Percentiles rank a stretch among this genome's conserved stretches.
Evolutionary conservation across 2,113 vertebrate species (phyloP).

Genomic region (Tapirus terrestris): DNA sequence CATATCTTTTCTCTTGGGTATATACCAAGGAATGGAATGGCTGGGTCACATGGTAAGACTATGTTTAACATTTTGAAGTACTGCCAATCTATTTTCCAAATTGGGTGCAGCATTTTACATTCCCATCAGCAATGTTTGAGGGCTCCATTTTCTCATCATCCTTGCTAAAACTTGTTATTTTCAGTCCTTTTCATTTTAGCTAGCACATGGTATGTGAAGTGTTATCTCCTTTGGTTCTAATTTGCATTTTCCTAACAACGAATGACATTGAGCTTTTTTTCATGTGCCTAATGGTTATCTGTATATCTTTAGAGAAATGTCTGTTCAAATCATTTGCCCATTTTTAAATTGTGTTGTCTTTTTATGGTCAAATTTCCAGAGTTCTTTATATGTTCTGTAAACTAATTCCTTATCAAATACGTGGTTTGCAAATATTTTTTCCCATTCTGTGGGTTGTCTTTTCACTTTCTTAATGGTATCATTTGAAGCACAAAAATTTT

Average conservation of each 20-base stretch:
- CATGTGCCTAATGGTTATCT: background rate
- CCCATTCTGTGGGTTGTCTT: background rate
- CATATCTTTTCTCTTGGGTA: background rate
- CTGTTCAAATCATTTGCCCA: background rate
- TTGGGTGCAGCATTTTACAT: background rate
- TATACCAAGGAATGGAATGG: background rate
- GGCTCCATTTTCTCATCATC: background rate
- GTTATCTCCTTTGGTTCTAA: background rate
- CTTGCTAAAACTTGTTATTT: background rate
- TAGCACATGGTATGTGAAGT: background rate
- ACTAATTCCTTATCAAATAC: background rate
- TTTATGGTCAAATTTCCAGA: background rate
- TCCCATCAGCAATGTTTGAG: background rate
- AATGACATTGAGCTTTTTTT: constrained; percentile 24
- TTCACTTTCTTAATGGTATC: background rate
- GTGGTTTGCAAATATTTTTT: background rate
- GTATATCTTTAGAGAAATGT: background rate
- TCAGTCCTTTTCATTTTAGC: constrained; percentile 26
- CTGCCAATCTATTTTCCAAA: background rate
- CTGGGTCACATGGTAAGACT: background rate
- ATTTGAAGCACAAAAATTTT: background rate
- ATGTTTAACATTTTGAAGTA: constrained; percentile 19
- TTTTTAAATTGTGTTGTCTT: constrained; percentile 24
- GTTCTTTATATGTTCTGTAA: background rate
- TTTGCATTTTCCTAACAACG: background rate